phyloP scores from a whole-genome alignment of 2,113 vertebrate genomes.

The human (Homo sapiens) region DNA sequence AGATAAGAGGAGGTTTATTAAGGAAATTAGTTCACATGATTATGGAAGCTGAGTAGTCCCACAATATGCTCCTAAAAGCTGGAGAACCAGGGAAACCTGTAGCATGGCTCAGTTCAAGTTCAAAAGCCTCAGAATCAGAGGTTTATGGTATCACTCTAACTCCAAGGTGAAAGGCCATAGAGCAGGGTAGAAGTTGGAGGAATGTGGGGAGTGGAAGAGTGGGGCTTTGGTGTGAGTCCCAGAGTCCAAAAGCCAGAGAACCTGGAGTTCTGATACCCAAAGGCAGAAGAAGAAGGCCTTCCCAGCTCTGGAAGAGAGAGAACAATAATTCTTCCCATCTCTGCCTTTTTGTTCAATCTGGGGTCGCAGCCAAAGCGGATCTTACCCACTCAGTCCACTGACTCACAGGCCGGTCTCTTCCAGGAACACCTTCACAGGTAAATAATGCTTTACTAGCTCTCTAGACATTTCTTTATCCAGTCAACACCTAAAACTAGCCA shows the following conservation, averaged over 20 bases:
- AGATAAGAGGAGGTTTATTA: background rate
- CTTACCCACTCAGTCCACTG: too few relatives aligned
- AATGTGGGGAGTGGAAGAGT: fast-evolving
- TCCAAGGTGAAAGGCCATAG: background rate
- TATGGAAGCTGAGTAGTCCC: too few relatives aligned
- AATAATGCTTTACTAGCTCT: background rate
- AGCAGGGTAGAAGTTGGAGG: background rate
- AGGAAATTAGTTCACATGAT: background rate
- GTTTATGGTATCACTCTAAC: background rate
- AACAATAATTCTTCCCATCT: background rate
- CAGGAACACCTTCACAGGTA: background rate
- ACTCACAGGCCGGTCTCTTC: background rate
- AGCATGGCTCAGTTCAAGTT: background rate
- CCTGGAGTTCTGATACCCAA: background rate
- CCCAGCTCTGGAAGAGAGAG: background rate
- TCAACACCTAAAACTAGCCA: background rate
- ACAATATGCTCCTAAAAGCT: background rate
- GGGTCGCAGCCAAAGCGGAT: fast-evolving
- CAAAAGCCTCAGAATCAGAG: background rate
- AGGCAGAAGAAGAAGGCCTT: background rate
- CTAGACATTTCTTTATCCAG: background rate
- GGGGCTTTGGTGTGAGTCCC: background rate
- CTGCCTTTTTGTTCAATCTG: background rate
- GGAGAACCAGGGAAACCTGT: background rate
- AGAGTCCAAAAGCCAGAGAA: background rate